Conservation (phyloP, 2,113 vertebrate species). For the Fukomys damarensis region DNA sequence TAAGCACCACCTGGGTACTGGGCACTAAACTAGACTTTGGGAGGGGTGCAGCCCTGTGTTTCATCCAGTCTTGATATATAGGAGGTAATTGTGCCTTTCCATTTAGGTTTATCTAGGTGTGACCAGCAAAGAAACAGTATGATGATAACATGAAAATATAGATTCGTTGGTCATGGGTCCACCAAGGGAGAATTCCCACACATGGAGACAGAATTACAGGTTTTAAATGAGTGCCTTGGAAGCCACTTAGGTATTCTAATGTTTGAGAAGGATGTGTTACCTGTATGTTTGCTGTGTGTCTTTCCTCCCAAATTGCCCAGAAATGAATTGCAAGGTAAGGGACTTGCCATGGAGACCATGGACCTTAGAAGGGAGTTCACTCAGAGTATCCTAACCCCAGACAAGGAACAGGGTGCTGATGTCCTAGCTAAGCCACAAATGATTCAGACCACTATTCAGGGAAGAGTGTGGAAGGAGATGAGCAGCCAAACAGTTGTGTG, state of each 20-base stretch:
- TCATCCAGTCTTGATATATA: background rate
- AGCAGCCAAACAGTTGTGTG: background rate
- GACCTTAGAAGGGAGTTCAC: background rate
- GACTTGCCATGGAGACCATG: background rate
- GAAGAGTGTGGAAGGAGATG: background rate
- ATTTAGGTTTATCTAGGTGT: background rate
- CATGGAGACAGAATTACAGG: background rate
- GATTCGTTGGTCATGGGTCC: background rate
- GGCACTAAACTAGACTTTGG: no score
- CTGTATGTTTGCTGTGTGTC: background rate
- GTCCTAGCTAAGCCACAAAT: background rate
- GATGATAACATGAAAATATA: background rate
- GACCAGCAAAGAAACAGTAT: background rate
- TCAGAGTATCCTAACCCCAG: background rate
- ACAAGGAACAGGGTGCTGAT: background rate
- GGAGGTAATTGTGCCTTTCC: background rate
- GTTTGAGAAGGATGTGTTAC: background rate
- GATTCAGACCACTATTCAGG: background rate
- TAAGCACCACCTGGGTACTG: no score
- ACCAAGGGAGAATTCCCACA: background rate
- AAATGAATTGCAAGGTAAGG: background rate
- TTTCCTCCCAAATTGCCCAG: background rate
- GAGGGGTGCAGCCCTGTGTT: background rate
- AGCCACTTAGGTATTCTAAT: background rate
- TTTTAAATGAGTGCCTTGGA: background rate